Percentiles rank a stretch among this genome's conserved stretches.
phyloP scores from a whole-genome alignment of 1,140 invertebrate species.

The Nasonia longicornis region DNA sequence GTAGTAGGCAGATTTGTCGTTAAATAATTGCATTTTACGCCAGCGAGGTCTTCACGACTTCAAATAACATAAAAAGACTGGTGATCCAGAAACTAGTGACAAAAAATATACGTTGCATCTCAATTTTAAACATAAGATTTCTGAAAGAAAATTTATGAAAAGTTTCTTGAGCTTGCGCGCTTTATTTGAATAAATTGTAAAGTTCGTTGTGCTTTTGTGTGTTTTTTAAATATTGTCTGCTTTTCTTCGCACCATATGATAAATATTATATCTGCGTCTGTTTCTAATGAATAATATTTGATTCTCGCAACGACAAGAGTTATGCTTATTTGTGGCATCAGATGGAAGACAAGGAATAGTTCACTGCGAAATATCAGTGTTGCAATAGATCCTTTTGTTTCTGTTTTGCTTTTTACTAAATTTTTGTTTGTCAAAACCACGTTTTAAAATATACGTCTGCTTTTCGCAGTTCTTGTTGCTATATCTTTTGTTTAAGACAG shows the following conservation, averaged over 20 bases:
- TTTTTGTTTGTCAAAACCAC: neutral
- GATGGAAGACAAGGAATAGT: conserved; percentile 41
- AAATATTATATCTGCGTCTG: neutral
- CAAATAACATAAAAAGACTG: no score
- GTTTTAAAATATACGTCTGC: neutral
- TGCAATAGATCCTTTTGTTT: neutral
- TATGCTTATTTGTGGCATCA: conserved; percentile 17
- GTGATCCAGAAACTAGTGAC: no score
- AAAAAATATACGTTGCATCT: neutral
- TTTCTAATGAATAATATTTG: neutral
- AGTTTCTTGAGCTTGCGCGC: conserved; percentile 3
- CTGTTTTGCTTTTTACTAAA: neutral
- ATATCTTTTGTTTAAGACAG: neutral
- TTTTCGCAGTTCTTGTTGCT: neutral
- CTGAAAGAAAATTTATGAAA: neutral
- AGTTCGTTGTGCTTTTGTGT: conserved; percentile 27
- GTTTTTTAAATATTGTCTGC: conserved; percentile 7
- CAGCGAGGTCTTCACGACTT: no score
- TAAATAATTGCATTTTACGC: neutral
- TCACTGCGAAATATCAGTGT: conserved; percentile 12
- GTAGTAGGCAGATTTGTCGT: neutral
- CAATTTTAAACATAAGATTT: no score
- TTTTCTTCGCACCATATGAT: neutral
- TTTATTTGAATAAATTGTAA: conserved; percentile 12
- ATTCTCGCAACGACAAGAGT: conserved; percentile 10